Base-by-base conservation (phyloP, 1,140 invertebrate species). In the Apis mellifera region DNA sequence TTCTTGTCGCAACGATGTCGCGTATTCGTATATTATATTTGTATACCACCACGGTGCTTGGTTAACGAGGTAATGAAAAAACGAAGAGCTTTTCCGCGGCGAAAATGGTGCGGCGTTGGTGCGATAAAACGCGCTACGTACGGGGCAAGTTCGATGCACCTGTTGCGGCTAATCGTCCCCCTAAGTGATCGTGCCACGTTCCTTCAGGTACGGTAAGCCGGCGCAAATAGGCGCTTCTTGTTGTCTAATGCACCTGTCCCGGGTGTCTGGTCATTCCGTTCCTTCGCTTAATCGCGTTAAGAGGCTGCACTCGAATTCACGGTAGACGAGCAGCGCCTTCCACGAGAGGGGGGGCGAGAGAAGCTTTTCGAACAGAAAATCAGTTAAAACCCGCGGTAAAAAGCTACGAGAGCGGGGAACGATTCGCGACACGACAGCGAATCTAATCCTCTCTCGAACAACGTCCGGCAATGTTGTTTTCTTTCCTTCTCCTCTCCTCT, bases 101-200 rank as follows among this genome's bases (percentile, higher is more conserved):
- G 60, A 82, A n/a, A 65, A 77, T 3, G 2, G 2, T 3, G 4
- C 32, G 32, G 71, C 32, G 57, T 71, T 26, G 59, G 23, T 42
- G 74, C 50, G 42, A 55, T 78, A 78, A 71, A 78, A 59, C 66
- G 57, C 52, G 4, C 50, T n/a, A n/a, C 65, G 9, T 13, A 55
- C 65, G 84, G 84, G 52, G 64, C 78, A 68, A 81, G 84, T 89
- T 88, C 78, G 86, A 89, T 66, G 87, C 86, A 88, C 84, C 86
- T 88, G 87, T 89, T 81, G 55, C 68, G 73, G 75, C 80, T 88
- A 89, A 89, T 89, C 86, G 87, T 68, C 74, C 75, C 77, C 60
- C 69, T 83, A 89, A 88, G 81, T 83, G 87, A 89, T 81, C 84
- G 70, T 82, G 80, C 78, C 85, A 86, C 86, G 87, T 89, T 88